phyloP scores from a whole-genome alignment of 2,888 invertebrate species.

The Nebria salina region DNA sequence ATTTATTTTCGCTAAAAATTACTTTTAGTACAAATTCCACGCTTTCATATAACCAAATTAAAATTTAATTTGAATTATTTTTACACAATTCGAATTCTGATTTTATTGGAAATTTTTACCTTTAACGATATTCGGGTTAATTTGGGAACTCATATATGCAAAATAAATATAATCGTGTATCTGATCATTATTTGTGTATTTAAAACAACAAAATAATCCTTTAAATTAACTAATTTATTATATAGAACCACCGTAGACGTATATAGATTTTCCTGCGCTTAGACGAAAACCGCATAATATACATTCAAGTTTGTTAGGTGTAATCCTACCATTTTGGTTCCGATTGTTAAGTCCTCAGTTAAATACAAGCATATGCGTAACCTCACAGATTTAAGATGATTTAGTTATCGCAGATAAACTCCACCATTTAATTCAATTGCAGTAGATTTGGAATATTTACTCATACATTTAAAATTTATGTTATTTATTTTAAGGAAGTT shows the following conservation, averaged over 20 bases:
- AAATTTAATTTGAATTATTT: too few species aligned
- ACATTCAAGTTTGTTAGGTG: constrained; percentile 24
- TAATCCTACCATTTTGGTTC: constrained; percentile 20
- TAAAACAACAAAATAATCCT: neutral
- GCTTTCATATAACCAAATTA: too few species aligned
- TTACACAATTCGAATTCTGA: too few species aligned
- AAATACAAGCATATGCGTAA: neutral
- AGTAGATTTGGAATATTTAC: too few species aligned
- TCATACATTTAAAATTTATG: too few species aligned
- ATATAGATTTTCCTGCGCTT: neutral
- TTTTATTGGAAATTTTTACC: too few species aligned
- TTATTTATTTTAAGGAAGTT: too few species aligned
- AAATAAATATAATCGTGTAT: neutral
- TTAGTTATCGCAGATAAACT: neutral
- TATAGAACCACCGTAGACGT: neutral
- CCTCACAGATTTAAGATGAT: neutral
- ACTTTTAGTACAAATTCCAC: too few species aligned
- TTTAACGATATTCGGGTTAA: neutral
- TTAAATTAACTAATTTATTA: neutral
- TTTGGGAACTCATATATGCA: neutral
- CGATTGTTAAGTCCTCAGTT: neutral
- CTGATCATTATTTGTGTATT: neutral
- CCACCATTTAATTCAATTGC: neutral
- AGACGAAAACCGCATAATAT: constrained; percentile 22
- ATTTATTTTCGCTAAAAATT: too few species aligned